phyloP scores from a whole-genome alignment of 2,797 vertebrate species.

The Paramormyrops hopkinsi region DNA sequence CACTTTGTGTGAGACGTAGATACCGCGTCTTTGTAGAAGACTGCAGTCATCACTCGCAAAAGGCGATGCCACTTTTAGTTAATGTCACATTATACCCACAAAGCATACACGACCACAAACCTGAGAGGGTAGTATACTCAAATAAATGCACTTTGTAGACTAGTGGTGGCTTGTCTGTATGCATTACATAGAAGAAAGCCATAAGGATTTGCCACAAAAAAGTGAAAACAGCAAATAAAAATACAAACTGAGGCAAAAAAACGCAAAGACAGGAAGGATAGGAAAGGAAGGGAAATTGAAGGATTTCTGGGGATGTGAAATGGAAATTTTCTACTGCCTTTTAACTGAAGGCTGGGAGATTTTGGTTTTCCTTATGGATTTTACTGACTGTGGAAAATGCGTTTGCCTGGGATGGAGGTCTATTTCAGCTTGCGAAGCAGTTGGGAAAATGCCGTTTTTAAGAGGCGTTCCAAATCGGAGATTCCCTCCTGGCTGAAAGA shows the following conservation, averaged over 20 bases:
- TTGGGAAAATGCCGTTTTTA: background rate
- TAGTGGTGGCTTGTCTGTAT: background rate
- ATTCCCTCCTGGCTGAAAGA: conserved; percentile 2
- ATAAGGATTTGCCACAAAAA: background rate
- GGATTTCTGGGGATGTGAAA: background rate
- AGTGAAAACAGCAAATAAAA: background rate
- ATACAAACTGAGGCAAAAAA: background rate
- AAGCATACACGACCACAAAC: background rate
- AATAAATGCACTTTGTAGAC: conserved; percentile 7
- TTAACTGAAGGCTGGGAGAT: background rate
- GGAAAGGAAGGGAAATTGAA: background rate
- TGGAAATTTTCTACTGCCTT: background rate
- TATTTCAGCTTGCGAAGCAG: background rate
- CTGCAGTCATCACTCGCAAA: background rate
- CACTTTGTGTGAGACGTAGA: background rate
- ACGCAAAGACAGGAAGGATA: background rate
- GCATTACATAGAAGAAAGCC: background rate
- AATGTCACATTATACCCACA: background rate
- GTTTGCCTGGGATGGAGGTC: background rate
- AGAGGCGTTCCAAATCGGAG: background rate
- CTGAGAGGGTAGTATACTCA: background rate
- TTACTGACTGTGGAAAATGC: conserved; percentile 3
- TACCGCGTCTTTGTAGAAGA: background rate
- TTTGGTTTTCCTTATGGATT: background rate
- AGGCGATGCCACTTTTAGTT: background rate